Conservation (phyloP, 1,140 invertebrate species). For the Ips typographus region DNA sequence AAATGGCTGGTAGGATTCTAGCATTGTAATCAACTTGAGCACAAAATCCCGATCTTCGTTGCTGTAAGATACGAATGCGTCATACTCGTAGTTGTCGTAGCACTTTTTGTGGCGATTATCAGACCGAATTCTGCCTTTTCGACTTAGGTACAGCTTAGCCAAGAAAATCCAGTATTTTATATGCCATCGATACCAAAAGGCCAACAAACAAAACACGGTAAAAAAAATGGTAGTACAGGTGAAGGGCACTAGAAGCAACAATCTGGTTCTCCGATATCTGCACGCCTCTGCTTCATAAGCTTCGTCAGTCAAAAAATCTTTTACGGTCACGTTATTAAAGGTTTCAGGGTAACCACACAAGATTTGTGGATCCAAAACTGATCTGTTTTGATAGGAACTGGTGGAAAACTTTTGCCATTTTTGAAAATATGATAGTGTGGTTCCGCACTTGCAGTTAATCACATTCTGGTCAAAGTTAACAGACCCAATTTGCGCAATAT, state of each 20-base stretch:
- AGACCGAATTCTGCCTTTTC: slow-evolving; percentile 49
- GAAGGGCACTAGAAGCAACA: slow-evolving; percentile 19
- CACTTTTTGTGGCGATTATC: slow-evolving; percentile 12
- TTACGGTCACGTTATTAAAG: slow-evolving; percentile 29
- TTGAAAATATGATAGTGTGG: slow-evolving; percentile 50
- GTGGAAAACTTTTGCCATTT: slow-evolving; percentile 40
- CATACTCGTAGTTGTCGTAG: slow-evolving; percentile 56
- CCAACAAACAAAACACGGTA: background rate
- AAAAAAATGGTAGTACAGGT: background rate
- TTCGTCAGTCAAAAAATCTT: slow-evolving; percentile 26
- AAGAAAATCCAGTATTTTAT: slow-evolving; percentile 60
- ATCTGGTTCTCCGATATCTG: background rate
- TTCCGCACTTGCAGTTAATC: slow-evolving; percentile 57
- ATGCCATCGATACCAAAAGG: slow-evolving; percentile 49
- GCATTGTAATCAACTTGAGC: slow-evolving; percentile 56
- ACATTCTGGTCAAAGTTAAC: slow-evolving; percentile 57
- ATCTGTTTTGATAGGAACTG: slow-evolving; percentile 37
- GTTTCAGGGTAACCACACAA: slow-evolving; percentile 32
- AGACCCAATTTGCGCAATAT: slow-evolving; percentile 53
- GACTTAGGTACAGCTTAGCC: slow-evolving; percentile 52
- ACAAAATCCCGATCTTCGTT: slow-evolving; percentile 64
- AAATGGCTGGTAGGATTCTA: slow-evolving; percentile 59
- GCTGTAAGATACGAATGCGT: slow-evolving; percentile 69
- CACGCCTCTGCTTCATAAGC: slow-evolving; percentile 15
- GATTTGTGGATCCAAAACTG: slow-evolving; percentile 23